Conservation (phyloP, 2,113 vertebrate genomes). For the Martes martes region DNA sequence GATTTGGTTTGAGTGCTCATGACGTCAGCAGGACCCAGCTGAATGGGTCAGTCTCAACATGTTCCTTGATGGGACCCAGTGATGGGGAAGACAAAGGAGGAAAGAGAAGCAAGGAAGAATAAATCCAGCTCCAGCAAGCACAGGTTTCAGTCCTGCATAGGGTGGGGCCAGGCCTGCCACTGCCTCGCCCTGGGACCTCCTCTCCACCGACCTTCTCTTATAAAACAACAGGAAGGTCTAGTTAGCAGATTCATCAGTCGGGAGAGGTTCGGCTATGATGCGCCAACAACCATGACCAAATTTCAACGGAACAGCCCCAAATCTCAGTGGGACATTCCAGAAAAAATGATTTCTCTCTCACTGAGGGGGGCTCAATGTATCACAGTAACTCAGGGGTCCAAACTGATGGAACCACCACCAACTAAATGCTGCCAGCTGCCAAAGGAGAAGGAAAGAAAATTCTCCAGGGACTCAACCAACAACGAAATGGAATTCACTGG, state of each 20-base stretch:
- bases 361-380: not conserved
- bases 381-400: not conserved
- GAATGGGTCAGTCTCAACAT: not conserved
- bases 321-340: not conserved
- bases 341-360: not conserved
- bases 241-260: not conserved
- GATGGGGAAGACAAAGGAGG: not conserved
- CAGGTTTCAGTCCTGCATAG: not conserved
- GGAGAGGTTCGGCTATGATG: not conserved
- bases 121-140: not conserved
- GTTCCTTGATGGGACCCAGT: not conserved
- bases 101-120: not conserved
- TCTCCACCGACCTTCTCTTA: not conserved
- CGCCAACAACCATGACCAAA: not conserved
- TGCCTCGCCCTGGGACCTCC: not conserved
- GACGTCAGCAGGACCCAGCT: not conserved
- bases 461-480: not conserved
- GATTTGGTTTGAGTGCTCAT: not conserved
- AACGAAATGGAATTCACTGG: not conserved
- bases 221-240: not conserved
- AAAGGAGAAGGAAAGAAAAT: not conserved
- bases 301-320: not conserved
- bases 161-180: not conserved
- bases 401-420: not conserved
- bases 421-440: not conserved